Evolutionary conservation across 2,113 vertebrate species (phyloP).

Genomic region (Lepus americanus): DNA sequence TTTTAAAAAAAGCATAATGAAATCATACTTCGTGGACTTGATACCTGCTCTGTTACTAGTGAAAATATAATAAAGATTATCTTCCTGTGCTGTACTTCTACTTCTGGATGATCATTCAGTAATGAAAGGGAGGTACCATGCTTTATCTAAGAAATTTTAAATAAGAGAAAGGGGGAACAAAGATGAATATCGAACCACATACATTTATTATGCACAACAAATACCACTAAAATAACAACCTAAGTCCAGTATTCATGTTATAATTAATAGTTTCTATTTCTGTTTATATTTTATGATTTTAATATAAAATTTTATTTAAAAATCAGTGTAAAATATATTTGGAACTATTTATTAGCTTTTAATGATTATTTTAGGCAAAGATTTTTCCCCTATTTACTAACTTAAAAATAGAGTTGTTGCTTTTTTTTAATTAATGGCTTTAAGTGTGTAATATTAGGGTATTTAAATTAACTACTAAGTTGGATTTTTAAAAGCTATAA

Average conservation of each 20-base stretch:
- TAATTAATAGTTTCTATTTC: constrained; percentile 53
- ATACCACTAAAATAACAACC: constrained; percentile 15
- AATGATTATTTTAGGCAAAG: constrained; percentile 70
- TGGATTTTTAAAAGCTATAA: constrained; percentile 68
- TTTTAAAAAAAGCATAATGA: constrained; percentile 45
- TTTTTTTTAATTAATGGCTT: constrained; percentile 62
- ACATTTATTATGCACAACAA: constrained; percentile 14
- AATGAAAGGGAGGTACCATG: constrained; percentile 8
- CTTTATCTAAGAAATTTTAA: constrained; percentile 45
- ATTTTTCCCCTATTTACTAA: constrained; percentile 67
- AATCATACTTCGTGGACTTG: constrained; percentile 79
- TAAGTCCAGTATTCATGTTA: not conserved
- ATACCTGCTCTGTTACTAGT: constrained; percentile 83
- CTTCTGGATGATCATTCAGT: constrained; percentile 54
- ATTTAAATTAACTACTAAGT: constrained; percentile 67
- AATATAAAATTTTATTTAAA: constrained; percentile 44
- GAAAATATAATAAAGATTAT: constrained; percentile 85
- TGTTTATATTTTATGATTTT: constrained; percentile 41
- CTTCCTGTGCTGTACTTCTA: constrained; percentile 83
- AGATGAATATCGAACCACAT: constrained; percentile 7
- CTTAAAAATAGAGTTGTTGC: constrained; percentile 64
- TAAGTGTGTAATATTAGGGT: constrained; percentile 74
- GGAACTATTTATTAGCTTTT: constrained; percentile 61
- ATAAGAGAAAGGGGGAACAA: not conserved
- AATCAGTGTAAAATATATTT: constrained; percentile 27